Evolutionary conservation across 2,888 invertebrate genomes (phyloP), one percentile per base, ranked within the genome.

Genomic region (Ornithoptera alexandrae): DNA sequence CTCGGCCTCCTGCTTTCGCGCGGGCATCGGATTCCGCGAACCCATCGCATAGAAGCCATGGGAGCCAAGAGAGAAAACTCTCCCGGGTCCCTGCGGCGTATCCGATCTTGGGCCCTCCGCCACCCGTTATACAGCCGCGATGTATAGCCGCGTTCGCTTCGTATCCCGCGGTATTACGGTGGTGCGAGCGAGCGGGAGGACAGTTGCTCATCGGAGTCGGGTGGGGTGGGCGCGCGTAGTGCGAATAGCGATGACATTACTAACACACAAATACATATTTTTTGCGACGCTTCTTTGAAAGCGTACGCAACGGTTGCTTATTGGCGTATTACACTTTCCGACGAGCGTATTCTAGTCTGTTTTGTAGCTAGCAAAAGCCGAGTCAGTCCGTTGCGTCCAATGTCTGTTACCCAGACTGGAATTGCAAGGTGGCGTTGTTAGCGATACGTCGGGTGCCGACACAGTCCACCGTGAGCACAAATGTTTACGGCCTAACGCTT

Each of bases 221-320:
- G 6, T 36, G 4, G 3, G 6, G 4, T 6, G 6, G 36, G 36
- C 36, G 36, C 36, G 36, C 4, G 6, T 5, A 36, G 6, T 36
- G 6, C 36, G 36, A 36, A 36, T 36, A 36, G 30, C 17, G 24
- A 5, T 17, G 15, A 30, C 30, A 67, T 72, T 12, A n/a, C 67
- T 22, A 64, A 71, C 20, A 71, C 12, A 39, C 59, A 74, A 62
- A 58, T 75, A 60, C 81, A 79, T 65, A 68, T 72, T 2, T 81
- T 80, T 67, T 75, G 77, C 60, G 79, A 79, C 61, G 77, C 77
- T 18, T 75, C 77, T 46, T 65, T 71, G 20, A 71, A 76, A 50
- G 77, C 79, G 12, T 76, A 74, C 67, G 74, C 77, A 15, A 70
- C 78, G 5, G 76, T 76, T 15, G 73, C 73, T 17, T 79, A 77